Evolutionary conservation across 2,888 invertebrate genomes (phyloP), one percentile per base, ranked within the genome.

Genomic region (Cerastoderma edule): DNA sequence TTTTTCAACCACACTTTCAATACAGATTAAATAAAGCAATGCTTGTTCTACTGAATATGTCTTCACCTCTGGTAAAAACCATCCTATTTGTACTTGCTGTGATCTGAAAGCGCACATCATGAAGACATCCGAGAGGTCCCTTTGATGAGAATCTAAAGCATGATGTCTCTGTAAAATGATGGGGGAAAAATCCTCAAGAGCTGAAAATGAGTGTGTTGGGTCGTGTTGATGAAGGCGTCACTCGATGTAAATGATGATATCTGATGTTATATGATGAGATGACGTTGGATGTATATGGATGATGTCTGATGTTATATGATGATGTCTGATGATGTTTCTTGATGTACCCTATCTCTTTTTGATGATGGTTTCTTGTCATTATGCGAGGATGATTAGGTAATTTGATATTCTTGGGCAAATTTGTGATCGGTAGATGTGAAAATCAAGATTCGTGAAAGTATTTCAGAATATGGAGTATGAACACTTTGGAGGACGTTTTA

Each of bases 321-420:
- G 66, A 46, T 39, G 64, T 71, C 70, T 64, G 63, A 32, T 70
- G 60, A 35, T 54, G 64, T 65, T 65, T 39, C 46, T 64, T 64
- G 64, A 64, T 64, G 64, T 64, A 27, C 44, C 56, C 46, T 33
- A 24, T 56, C 57, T 66, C 44, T 57, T 71, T 56, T 66, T 56
- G 56, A 53, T 56, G 72, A 66, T 72, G 72, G 66, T 72, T 56
- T 48, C 72, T 72, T 72, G 54, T 54, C 56, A 57, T 30, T 35
- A 57, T 57, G 35, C 19, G 30, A 57, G 57, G 57, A 57, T 33
- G 10, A 22, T 57, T 57, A 57, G 57, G 57, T 57, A 57, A 57
- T 57, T 57, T 33, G 35, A 57, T 3, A 32, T 57, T 57, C 35
- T 57, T 57, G 57, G 8, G n/a, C n/a, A n/a, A n/a, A n/a, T n/a